Base-by-base conservation (phyloP, 1,140 invertebrate species). In the Anoplophora glabripennis region DNA sequence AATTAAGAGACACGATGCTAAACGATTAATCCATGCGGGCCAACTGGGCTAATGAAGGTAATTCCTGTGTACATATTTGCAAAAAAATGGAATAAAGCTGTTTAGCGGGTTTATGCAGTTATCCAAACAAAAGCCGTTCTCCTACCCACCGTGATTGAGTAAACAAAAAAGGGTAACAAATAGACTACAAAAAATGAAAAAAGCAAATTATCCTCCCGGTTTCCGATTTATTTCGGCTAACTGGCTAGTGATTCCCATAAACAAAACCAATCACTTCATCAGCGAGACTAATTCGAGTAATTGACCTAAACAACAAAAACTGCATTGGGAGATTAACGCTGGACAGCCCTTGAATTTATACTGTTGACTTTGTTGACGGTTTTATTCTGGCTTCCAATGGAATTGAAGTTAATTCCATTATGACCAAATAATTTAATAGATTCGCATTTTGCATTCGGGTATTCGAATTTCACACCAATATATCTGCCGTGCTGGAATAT, bases 181-280 rank as follows among this genome's bases (percentile, higher is more conserved):
- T 15, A 14, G 21, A 28, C 21, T 2, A 11, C 11, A 11, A 46
- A 46, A 44, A 46, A 46, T 46, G 28, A 18, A 46, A 15, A 17
- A 18, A 17, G 14, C 7, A 17, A 28, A 46, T 46, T 18, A 46
- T 17, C 18, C 17, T 21, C 28, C 44, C 44, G 10, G 42, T 9
- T 9, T 44, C 42, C 42, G 18, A 46, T 46, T 46, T 46, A 28
- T 46, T 18, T 28, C 44, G 0, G n/a, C 44, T 46, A 46, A 46
- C 28, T 46, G 44, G 44, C 15, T 28, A 17, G 7, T 3, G 44
- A 28, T 21, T 18, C 44, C 44, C 11, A 46, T 46, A 46, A 46
- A 46, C 44, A 46, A 46, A 46, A 46, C 18, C 18, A 28, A 46
- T 46, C 44, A 46, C 44, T 46, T 46, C 44, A 46, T 46, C 17